Base-by-base conservation (phyloP, 1,140 invertebrate species). In the Spodoptera litura region DNA sequence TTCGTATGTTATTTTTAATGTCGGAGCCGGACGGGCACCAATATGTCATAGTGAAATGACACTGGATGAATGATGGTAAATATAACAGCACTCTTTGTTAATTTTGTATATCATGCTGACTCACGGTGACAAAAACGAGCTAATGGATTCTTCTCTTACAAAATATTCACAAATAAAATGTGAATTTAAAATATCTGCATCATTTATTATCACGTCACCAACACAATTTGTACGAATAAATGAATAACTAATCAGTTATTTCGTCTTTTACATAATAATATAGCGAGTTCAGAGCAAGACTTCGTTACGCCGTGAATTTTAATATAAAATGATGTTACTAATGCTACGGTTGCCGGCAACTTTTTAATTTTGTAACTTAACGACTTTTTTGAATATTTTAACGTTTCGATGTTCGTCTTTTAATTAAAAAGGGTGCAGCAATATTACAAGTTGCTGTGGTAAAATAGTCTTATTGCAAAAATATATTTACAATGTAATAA, bases 11-110 rank as follows among this genome's bases (percentile, higher is more conserved):
- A 84, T 79, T 81, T 83, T 78, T 83, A 81, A 83, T 81, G 61
- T 56, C 73, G 82, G 68, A 51, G 56, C 78, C 73, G 25, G 49
- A 64, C 13, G 25, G 51, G 58, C 59, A 25, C 68, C 80, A 87
- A 89, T 89, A 84, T 89, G 87, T 89, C 88, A 87, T 83, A 53
- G 85, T 83, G 83, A 85, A 86, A 84, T 88, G 89, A 88, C 89
- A 87, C 59, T 78, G 83, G 83, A 89, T 90, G 86, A 89, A 87
- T 89, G 85, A 89, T 90, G 80, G 86, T 85, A 88, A 90, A 89
- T 89, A 91, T 89, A 85, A 85, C 49, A 80, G 78, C 62, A 68
- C 83, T 87, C 86, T 86, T 83, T 83, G 80, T 78, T 81, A 56
- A 49, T 35, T 81, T 58, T 51, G 55, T 61, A 12, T 55, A 52